Evolutionary conservation across 2,113 vertebrate species (phyloP), one percentile per base, ranked within the genome.

Genomic region (Anolis sagrei): DNA sequence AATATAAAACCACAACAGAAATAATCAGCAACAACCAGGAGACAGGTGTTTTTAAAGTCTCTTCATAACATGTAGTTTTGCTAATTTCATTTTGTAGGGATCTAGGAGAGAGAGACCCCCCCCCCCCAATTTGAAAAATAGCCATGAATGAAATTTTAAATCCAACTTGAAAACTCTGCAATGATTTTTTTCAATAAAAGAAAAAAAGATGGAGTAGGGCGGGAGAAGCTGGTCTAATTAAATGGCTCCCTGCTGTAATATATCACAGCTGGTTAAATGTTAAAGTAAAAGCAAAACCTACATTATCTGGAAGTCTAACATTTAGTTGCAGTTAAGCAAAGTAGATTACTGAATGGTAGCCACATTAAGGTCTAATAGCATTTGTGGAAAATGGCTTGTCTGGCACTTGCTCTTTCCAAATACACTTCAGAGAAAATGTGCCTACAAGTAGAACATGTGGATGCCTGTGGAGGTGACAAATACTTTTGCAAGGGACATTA

Each of bases 381-480:
- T 76, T 83, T 79, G 80, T 34, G 86, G 73, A 77, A 79, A 86
- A 93, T 70, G 61, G 48, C 72, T 93, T 86, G 82, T 80, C 83
- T 86, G 88, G 58, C 87, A 86, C 90, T 90, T 83, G 39, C 87
- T 62, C 32, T 39, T 83, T 91, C n/a, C 27, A 87, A 85, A 89
- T 68, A 8, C 23, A 61, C 18, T 74, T 79, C 74, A 84, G 69
- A 84, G 83, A 87, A 93, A 62, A 19, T 89, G 89, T 94, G 86
- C 86, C 81, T 93, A 6, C 25, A 76, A 92, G 86, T 86, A 19
- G 2, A 90, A 85, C 76, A 87, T 78, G 69, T 83, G 51, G 82
- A n/a, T 89, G 89, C 51, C 66, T 91, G 87, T 82, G 70, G 68
- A 93, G 89, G 84, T 96, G 92, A 93, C 81, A 94, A 93, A 93